Percentiles rank a stretch among this genome's conserved stretches.
Conservation (phyloP, 2,797 vertebrate genomes). For the Melanotaenia boesemani region DNA sequence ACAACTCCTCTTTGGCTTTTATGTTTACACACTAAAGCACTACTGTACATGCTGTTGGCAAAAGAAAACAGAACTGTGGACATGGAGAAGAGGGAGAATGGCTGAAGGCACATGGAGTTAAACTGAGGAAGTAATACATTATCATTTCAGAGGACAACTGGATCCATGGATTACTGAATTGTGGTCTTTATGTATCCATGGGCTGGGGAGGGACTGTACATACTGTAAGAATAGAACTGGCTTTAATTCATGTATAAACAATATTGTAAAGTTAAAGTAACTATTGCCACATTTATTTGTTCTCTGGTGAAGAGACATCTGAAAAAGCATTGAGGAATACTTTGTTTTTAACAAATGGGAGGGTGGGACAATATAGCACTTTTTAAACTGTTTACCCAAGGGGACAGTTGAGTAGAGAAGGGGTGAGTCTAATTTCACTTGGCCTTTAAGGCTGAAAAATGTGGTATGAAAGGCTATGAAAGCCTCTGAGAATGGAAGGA, state of each 20-base stretch:
- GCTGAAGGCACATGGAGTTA: conserved; percentile 79
- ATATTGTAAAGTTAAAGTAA: conserved; percentile 86
- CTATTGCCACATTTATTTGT: conserved; percentile 80
- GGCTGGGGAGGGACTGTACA: conserved; percentile 78
- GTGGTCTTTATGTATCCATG: conserved; percentile 69
- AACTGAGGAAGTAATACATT: conserved; percentile 78
- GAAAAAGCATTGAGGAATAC: conserved; percentile 72
- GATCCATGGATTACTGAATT: conserved; percentile 60
- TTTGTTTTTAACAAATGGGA: conserved; percentile 51
- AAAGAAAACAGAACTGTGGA: conserved; percentile 70
- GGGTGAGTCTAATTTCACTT: conserved; percentile 48
- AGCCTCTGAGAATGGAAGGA: conserved; percentile 52
- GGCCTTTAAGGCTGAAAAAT: conserved; percentile 32
- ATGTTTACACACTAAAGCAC: conserved; percentile 87
- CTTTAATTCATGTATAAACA: conserved; percentile 86
- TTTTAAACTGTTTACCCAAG: conserved; percentile 75
- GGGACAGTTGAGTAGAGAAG: conserved; percentile 61
- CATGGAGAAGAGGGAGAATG: conserved; percentile 35
- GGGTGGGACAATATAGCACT: conserved; percentile 73
- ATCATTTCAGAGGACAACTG: conserved; percentile 77
- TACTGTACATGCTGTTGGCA: conserved; percentile 93
- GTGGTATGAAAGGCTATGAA: conserved; percentile 11
- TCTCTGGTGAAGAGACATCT: conserved; percentile 72
- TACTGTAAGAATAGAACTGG: conserved; percentile 85
- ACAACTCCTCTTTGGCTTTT: conserved; percentile 65